Percentiles rank a stretch among this genome's conserved stretches.
Evolutionary conservation across 2,113 vertebrate genomes (phyloP).

Genomic region (Notothenia coriiceps): DNA sequence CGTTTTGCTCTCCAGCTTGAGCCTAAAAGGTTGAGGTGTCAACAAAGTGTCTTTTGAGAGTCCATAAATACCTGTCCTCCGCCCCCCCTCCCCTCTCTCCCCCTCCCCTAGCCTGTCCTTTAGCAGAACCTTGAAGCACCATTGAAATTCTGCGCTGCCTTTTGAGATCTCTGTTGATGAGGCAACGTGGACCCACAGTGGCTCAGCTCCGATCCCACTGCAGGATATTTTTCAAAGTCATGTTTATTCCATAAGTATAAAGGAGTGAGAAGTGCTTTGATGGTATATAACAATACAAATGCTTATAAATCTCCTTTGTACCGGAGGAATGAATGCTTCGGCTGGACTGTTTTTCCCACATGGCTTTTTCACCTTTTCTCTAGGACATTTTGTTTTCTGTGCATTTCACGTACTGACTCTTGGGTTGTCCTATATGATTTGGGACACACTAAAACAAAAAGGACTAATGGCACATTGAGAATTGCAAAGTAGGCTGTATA

Average conservation of each 20-base stretch:
- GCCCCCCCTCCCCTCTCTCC: conserved; percentile 29
- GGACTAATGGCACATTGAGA: conserved; percentile 21
- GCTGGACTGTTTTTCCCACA: conserved; percentile 46
- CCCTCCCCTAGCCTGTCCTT: conserved; percentile 75
- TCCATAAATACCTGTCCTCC: conserved; percentile 70
- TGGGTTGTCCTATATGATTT: conserved; percentile 1
- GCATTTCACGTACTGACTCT: conserved; percentile 37
- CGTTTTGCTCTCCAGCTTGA: conserved; percentile 53
- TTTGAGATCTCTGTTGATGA: conserved; percentile 85
- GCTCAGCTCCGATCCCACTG: conserved; percentile 72
- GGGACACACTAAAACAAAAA: conserved; percentile 44
- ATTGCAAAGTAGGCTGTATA: conserved; percentile 6
- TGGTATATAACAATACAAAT: conserved; percentile 80
- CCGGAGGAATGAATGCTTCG: conserved; percentile 52
- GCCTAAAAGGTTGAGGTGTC: conserved; percentile 76
- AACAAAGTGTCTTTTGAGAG: conserved; percentile 61
- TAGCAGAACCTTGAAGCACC: conserved; percentile 81
- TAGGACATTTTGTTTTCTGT: conserved; percentile 16
- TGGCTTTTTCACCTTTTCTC: conserved; percentile 47
- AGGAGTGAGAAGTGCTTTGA: conserved; percentile 77
- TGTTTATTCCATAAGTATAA: conserved; percentile 84
- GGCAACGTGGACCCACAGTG: conserved; percentile 77
- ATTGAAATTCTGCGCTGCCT: conserved; percentile 83
- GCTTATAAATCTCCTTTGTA: conserved; percentile 72
- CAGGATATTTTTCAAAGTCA: conserved; percentile 84